Conservation (phyloP, 2,113 vertebrate genomes). For the Platysternon megacephalum region DNA sequence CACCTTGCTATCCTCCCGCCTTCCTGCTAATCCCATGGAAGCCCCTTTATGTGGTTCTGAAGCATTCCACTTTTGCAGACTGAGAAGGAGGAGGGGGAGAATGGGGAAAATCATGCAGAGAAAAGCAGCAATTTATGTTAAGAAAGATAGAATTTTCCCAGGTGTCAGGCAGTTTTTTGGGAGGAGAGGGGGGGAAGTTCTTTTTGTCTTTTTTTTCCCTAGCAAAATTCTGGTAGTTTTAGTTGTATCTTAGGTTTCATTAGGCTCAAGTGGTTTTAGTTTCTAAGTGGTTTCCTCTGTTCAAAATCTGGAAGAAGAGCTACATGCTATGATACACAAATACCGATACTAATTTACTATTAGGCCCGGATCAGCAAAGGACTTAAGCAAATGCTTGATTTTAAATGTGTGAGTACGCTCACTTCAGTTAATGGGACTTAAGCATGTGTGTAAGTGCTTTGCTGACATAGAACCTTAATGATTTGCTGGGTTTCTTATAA, state of each 20-base stretch:
- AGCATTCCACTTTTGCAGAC: not conserved
- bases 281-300: not conserved
- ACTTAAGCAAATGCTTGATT: conserved; percentile 51
- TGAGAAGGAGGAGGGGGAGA: not conserved
- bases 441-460: not conserved
- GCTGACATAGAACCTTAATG: not conserved
- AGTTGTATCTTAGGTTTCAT: conserved; percentile 33
- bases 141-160: not conserved
- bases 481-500: not conserved
- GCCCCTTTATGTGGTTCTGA: conserved; percentile 19
- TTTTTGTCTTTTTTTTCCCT: not conserved
- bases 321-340: conserved; percentile 38
- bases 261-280: conserved; percentile 52
- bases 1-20: not conserved
- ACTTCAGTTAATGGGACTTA: conserved; percentile 31
- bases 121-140: not conserved
- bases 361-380: conserved; percentile 65
- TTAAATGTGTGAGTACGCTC: conserved; percentile 64
- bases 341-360: conserved; percentile 67
- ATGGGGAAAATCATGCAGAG: conserved; percentile 6
- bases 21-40: not conserved
- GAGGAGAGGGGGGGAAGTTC: not conserved
- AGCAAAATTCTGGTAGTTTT: not conserved
- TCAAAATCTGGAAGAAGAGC: conserved; percentile 42
- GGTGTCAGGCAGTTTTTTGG: not conserved